phyloP scores from a whole-genome alignment of 2,888 invertebrate species.

The Subacronicta megacephala region DNA sequence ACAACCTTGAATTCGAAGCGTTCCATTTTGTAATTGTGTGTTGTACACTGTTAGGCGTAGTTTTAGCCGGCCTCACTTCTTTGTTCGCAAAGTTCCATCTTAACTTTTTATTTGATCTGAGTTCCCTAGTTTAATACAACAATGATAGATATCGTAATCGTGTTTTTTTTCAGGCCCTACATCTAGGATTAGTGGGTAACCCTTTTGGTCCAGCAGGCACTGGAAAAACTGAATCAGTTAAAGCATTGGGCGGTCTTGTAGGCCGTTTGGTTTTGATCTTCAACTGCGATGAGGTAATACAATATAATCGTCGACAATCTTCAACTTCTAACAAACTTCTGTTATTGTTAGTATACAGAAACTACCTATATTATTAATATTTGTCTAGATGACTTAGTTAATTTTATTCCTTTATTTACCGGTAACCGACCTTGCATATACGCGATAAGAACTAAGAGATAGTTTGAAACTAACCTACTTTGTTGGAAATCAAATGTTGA shows the following conservation, averaged over 20 bases:
- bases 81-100: no score
- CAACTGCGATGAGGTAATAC: constrained; percentile 97
- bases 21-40: no score
- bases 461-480: neutral
- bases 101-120: no score
- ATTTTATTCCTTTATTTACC: neutral
- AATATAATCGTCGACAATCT: no score
- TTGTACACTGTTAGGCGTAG: no score
- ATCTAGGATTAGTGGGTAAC: constrained; percentile 98
- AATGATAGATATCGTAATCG: no score
- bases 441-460: neutral
- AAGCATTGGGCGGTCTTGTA: constrained; percentile 96
- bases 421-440: neutral
- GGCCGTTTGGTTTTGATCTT: constrained; percentile 98
- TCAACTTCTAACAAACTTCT: no score
- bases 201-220: constrained; percentile 99
- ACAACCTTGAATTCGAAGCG: neutral
- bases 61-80: no score
- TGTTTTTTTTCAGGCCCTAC: constrained; percentile 92
- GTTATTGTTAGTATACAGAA: neutral
- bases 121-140: no score
- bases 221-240: constrained; percentile 99
- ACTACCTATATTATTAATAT: neutral
- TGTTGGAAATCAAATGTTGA: constrained; percentile 2
- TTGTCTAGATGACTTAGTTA: neutral